These are phyloP conservation scores for Allygus modestus DNA, from an alignment of 2,888 invertebrate species.

Conservation along the genomic window DNA sequence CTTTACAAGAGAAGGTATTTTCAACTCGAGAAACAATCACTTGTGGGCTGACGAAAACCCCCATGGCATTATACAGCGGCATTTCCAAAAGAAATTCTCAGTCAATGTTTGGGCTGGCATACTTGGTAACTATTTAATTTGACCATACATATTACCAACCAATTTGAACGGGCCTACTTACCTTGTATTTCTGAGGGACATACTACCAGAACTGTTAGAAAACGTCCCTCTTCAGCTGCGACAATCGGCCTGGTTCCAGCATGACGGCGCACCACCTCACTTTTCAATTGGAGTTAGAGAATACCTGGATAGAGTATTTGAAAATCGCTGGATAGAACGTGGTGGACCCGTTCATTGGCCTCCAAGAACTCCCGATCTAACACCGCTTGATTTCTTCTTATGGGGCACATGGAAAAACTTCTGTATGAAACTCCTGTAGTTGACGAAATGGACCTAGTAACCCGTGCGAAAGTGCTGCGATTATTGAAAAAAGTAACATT, in stretches of 20 bases:
- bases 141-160: constrained; percentile 13
- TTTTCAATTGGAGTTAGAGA: constrained; percentile 36
- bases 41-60: constrained; percentile 12
- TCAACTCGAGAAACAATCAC: constrained; percentile 2
- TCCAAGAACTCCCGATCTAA: constrained; percentile 46
- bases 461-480: neutral
- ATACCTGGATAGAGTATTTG: neutral
- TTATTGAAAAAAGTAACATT: neutral
- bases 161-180: neutral
- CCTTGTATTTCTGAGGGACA: constrained; percentile 7
- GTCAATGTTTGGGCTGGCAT: constrained; percentile 54
- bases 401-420: constrained; percentile 43
- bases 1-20: neutral
- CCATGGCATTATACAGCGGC: neutral
- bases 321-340: constrained; percentile 45
- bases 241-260: constrained; percentile 35
- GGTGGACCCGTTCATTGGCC: constrained; percentile 53
- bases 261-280: constrained; percentile 55
- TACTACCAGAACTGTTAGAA: constrained; percentile 33
- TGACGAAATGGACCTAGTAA: neutral
- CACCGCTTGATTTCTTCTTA: constrained; percentile 32
- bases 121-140: neutral
- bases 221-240: neutral
- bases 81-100: constrained; percentile 12
- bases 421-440: neutral